phyloP scores from a whole-genome alignment of 1,140 invertebrate species.

The Zaprionus ghesquierei region DNA sequence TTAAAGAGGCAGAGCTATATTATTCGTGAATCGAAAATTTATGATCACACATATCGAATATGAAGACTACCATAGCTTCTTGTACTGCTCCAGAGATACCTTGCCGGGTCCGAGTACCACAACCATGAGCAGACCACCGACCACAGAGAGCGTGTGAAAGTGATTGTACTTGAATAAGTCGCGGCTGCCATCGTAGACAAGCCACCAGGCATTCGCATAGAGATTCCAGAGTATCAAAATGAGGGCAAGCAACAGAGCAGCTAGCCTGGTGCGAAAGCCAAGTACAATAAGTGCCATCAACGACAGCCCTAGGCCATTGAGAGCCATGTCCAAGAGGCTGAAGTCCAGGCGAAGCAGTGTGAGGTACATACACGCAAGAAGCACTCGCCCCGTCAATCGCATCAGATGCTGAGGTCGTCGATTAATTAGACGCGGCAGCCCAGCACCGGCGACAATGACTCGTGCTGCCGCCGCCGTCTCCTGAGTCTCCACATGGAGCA shows the following conservation, averaged over 20 bases:
- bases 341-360: slow-evolving; percentile 30
- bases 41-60: not conserved
- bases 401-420: slow-evolving; percentile 34
- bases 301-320: slow-evolving; percentile 22
- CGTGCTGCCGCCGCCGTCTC: not conserved
- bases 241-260: slow-evolving; percentile 25
- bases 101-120: slow-evolving; percentile 42
- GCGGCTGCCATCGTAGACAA: not conserved
- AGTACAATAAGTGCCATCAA: slow-evolving; percentile 43
- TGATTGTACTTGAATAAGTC: slow-evolving; percentile 30
- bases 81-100: slow-evolving; percentile 45
- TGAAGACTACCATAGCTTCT: slow-evolving; percentile 32
- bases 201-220: slow-evolving; percentile 32
- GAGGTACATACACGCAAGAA: slow-evolving; percentile 37
- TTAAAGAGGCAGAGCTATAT: not conserved
- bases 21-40: not conserved
- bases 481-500: slow-evolving; percentile 30
- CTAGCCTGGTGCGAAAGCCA: slow-evolving; percentile 37
- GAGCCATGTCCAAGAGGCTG: not conserved
- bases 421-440: slow-evolving; percentile 14
- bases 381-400: slow-evolving; percentile 30
- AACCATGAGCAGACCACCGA: slow-evolving; percentile 42
- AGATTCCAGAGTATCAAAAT: slow-evolving; percentile 36
- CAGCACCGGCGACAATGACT: slow-evolving; percentile 2
- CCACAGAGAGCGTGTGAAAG: slow-evolving; percentile 43